Conservation (phyloP, 2,797 vertebrate genomes). For the Ciconia nigra region DNA sequence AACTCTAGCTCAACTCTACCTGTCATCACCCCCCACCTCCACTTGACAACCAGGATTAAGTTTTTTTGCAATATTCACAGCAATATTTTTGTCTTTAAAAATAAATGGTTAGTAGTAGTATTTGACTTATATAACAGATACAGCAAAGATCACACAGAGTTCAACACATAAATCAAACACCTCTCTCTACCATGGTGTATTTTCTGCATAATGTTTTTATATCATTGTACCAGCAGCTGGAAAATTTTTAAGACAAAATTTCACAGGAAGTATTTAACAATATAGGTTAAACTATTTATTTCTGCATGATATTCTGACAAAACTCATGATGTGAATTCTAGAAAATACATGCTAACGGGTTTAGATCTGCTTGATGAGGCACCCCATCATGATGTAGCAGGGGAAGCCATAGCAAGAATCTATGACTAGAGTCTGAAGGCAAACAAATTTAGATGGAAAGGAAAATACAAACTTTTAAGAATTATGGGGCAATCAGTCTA, state of each 20-base stretch:
- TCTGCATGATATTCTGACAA: not conserved
- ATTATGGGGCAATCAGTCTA: not conserved
- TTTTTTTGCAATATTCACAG: not conserved
- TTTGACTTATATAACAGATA: not conserved
- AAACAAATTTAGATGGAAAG: not conserved
- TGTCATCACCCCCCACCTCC: accelerated
- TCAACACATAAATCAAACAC: not conserved
- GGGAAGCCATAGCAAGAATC: not conserved
- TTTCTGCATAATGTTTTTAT: not conserved
- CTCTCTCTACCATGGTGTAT: not conserved
- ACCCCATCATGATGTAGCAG: not conserved
- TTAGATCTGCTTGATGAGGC: not conserved
- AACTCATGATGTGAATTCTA: not conserved
- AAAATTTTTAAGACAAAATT: not conserved
- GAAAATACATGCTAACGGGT: not conserved
- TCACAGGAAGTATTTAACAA: not conserved
- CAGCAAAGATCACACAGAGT: not conserved
- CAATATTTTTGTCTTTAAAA: not conserved
- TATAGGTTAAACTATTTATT: not conserved
- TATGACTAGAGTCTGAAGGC: not conserved
- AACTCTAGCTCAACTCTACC: not conserved
- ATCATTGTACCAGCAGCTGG: not conserved
- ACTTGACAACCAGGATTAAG: not conserved
- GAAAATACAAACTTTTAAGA: not conserved
- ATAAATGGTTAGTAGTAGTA: not conserved